Conservation (phyloP, 1,140 invertebrate genomes). For the Zaprionus taronus region DNA sequence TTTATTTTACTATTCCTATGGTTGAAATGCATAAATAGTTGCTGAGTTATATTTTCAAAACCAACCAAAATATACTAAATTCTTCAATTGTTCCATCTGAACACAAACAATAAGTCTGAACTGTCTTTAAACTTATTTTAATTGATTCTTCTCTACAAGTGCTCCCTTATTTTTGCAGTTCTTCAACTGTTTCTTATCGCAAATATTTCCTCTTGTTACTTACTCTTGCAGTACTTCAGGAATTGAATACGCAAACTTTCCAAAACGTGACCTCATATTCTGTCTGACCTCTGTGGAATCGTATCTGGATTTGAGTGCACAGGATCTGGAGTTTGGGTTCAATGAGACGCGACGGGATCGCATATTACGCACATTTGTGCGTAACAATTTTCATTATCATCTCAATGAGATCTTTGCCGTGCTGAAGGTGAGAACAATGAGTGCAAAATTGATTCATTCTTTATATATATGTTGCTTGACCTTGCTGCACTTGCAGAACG, state of each 20-base stretch:
- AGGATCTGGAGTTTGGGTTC: conserved; percentile 93
- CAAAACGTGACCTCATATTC: conserved; percentile 91
- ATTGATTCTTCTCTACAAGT: too few relatives aligned
- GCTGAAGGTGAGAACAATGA: conserved; percentile 86
- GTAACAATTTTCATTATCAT: conserved; percentile 95
- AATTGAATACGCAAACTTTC: conserved; percentile 92
- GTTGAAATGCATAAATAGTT: too few relatives aligned
- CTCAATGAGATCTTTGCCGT: conserved; percentile 96
- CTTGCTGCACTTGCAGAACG: conserved; percentile 86
- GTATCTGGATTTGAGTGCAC: conserved; percentile 90
- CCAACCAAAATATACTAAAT: too few relatives aligned
- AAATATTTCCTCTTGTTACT: background rate
- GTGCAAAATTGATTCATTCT: background rate
- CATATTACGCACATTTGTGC: conserved; percentile 93
- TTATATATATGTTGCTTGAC: background rate
- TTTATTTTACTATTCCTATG: too few relatives aligned
- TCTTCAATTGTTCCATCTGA: too few relatives aligned
- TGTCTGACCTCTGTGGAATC: conserved; percentile 91
- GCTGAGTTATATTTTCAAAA: too few relatives aligned
- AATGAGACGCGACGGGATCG: conserved; percentile 93
- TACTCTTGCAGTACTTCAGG: conserved; percentile 87
- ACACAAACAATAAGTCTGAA: too few relatives aligned
- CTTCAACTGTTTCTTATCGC: background rate
- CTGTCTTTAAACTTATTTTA: too few relatives aligned
- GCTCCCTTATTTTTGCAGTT: background rate